Conservation (phyloP, 2,113 vertebrate genomes). For the Elephantulus edwardii region DNA sequence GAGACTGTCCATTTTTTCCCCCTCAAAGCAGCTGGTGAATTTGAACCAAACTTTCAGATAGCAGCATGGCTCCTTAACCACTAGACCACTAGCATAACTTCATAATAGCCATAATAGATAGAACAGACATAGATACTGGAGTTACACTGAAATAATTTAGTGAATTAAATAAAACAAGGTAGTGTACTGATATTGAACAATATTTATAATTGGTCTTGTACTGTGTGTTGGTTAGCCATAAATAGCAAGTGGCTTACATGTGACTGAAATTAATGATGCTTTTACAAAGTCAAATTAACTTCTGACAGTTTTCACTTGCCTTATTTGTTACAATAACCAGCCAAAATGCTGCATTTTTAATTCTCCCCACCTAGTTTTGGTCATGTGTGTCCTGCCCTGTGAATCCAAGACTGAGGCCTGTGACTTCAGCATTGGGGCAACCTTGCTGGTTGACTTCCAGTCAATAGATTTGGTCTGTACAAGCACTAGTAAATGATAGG, state of each 20-base stretch:
- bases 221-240: background rate
- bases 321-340: background rate
- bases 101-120: background rate
- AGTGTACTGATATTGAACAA: background rate
- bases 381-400: background rate
- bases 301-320: background rate
- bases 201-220: background rate
- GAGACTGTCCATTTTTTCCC: no score
- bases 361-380: background rate
- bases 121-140: background rate
- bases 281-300: slow-evolving; percentile 22
- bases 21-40: no score
- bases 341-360: background rate
- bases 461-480: background rate
- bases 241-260: background rate
- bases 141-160: background rate
- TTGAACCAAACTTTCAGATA: no score
- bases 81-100: no score
- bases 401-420: background rate
- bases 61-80: no score
- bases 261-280: background rate
- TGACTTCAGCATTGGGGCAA: background rate
- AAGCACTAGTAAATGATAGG: background rate
- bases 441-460: background rate
- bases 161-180: background rate